phyloP scores from a whole-genome alignment of 2,797 vertebrate species.

The Premnoplex brunnescens region DNA sequence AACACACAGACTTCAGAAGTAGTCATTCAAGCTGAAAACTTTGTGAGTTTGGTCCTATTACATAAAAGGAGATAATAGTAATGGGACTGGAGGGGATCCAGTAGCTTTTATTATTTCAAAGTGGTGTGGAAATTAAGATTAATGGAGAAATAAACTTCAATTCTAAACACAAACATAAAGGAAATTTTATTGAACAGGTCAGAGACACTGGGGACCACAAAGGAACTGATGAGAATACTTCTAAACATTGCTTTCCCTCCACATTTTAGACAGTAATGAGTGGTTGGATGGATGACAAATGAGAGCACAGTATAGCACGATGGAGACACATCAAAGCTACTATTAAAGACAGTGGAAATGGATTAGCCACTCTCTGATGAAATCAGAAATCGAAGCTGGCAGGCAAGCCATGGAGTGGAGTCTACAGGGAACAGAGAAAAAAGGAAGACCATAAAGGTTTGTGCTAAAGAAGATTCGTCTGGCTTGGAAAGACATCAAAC shows the following conservation, averaged over 20 bases:
- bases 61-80: not conserved
- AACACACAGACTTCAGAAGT: not conserved
- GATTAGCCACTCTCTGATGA: conserved; percentile 2
- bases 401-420: not conserved
- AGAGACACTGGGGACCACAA: not conserved
- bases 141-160: not conserved
- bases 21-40: not conserved
- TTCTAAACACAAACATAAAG: not conserved
- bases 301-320: not conserved
- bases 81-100: not conserved
- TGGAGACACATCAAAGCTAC: not conserved
- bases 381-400: not conserved
- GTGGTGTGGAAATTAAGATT: not conserved
- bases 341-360: conserved; percentile 8
- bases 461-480: not conserved
- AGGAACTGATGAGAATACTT: not conserved
- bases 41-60: not conserved
- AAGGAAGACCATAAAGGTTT: not conserved
- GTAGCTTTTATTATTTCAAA: not conserved
- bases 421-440: not conserved
- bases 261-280: not conserved
- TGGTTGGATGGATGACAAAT: conserved; percentile 8
- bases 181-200: not conserved
- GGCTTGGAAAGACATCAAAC: not conserved
- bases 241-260: not conserved